Evolutionary conservation across 2,797 vertebrate genomes (phyloP), one percentile per base, ranked within the genome.

Genomic region (Melanotaenia boesemani): DNA sequence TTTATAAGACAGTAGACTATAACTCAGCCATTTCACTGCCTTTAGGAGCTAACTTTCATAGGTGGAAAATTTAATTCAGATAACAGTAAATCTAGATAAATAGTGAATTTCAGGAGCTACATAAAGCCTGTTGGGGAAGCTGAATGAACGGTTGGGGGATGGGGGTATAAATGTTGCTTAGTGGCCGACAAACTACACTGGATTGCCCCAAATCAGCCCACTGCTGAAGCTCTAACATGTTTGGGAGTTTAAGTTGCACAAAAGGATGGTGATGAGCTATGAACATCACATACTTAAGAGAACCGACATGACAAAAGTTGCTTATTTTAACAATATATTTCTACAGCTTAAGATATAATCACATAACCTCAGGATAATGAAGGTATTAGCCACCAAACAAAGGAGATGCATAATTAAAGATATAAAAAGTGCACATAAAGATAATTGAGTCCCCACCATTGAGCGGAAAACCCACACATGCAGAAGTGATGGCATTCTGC

Each of bases 401-500:
- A 46, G 4, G 41, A 16, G 44, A 46, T 18, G 44, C 44, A 46
- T 20, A 18, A 46, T 20, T 46, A 46, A 16, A 46, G 6, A 20
- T 18, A 46, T 18, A 46, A 20, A 41, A 64, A 57, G 24, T 46
- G 55, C 65, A 28, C 30, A n/a, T 60, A n/a, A 1, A 55, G 50
- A 68, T 62, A 46, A 76, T 71, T 32, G 44, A 52, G 67, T 50
- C 0, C 34, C 44, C 41, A 16, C 72, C 76, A 55, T 13, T 58
- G 10, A 50, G 4, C 0, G 69, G 37, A 28, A 6, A 10, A 50
- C 63, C 50, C 15, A 16, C 70, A 34, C 67, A 66, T 41, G 7
- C 63, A 6, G 70, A 76, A 68, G 69, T 63, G 81, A 81, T 30
- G 83, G 78, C 30, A 2, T 59, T 15, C 12, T 74, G 72, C 70